Evolutionary conservation across 2,113 vertebrate species (phyloP).

Genomic region (Aviceda subcristata): DNA sequence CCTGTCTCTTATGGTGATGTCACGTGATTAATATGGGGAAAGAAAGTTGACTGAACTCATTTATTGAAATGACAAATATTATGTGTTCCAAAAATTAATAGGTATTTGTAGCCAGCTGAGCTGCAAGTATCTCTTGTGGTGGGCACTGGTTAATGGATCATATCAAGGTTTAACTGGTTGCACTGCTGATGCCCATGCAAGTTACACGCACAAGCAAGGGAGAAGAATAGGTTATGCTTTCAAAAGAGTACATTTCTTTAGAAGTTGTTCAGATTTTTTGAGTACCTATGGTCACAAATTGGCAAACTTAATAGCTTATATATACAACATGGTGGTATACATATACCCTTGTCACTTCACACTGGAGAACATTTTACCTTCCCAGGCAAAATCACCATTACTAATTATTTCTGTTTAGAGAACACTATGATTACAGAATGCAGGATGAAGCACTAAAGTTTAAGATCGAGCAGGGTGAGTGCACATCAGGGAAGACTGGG

Average conservation of each 20-base stretch:
- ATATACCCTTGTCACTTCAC: background rate
- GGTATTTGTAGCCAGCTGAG: background rate
- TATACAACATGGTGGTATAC: background rate
- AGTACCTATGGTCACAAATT: background rate
- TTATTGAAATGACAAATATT: background rate
- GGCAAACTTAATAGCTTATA: background rate
- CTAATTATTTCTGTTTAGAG: background rate
- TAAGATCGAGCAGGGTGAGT: background rate
- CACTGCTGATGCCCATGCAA: background rate
- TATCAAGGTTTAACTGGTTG: background rate
- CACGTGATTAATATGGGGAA: accelerated
- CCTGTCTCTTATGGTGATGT: too few relatives aligned
- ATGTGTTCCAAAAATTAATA: background rate
- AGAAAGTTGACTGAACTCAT: background rate
- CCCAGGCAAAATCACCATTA: background rate
- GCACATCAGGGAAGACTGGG: background rate
- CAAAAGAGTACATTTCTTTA: background rate
- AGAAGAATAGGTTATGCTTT: background rate
- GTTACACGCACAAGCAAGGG: background rate
- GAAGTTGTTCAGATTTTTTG: background rate
- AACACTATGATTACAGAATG: background rate
- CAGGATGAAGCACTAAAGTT: background rate
- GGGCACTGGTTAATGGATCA: background rate
- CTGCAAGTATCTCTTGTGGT: background rate
- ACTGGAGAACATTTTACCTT: background rate